These are phyloP conservation scores for Asbolus verrucosus DNA, from an alignment of 1,140 invertebrate genomes.

Conservation along the genomic window DNA sequence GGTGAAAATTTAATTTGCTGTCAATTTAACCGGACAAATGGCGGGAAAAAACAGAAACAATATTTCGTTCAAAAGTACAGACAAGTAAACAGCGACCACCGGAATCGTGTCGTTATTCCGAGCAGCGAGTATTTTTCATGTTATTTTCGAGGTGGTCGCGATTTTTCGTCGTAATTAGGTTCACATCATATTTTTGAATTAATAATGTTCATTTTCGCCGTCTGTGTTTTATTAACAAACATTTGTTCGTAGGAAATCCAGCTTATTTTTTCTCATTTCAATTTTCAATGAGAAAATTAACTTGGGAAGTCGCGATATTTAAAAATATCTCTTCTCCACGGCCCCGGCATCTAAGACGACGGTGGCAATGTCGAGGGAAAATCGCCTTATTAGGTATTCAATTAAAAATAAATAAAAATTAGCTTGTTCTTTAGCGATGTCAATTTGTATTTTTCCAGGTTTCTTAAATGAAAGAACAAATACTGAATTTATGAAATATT, in stretches of 20 bases:
- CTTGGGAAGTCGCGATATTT: conserved; percentile 44
- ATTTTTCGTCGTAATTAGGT: conserved; percentile 35
- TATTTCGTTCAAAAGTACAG: too few species aligned
- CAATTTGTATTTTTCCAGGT: conserved; percentile 52
- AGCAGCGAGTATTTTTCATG: too few species aligned
- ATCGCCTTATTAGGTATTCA: conserved; percentile 51
- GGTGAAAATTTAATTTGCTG: too few species aligned
- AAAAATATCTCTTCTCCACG: conserved; percentile 38
- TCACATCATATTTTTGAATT: conserved; percentile 38
- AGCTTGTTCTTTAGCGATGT: conserved; percentile 49
- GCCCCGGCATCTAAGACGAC: not conserved
- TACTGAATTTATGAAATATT: conserved; percentile 54
- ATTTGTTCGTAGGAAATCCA: conserved; percentile 40
- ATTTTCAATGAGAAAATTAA: conserved; percentile 50
- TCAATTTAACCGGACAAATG: too few species aligned
- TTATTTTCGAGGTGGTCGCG: conserved; percentile 16
- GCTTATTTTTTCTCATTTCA: conserved; percentile 45
- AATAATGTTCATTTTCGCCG: conserved; percentile 40
- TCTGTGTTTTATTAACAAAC: conserved; percentile 43
- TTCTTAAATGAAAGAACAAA: conserved; percentile 52
- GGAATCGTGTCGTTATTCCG: too few species aligned
- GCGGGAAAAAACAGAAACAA: too few species aligned
- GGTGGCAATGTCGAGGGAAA: conserved; percentile 36
- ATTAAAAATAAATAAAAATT: conserved; percentile 52
- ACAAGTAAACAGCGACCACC: too few species aligned